Evolutionary conservation across 1,140 invertebrate genomes (phyloP), one percentile per base, ranked within the genome.

Genomic region (Drosophila oshimai): DNA sequence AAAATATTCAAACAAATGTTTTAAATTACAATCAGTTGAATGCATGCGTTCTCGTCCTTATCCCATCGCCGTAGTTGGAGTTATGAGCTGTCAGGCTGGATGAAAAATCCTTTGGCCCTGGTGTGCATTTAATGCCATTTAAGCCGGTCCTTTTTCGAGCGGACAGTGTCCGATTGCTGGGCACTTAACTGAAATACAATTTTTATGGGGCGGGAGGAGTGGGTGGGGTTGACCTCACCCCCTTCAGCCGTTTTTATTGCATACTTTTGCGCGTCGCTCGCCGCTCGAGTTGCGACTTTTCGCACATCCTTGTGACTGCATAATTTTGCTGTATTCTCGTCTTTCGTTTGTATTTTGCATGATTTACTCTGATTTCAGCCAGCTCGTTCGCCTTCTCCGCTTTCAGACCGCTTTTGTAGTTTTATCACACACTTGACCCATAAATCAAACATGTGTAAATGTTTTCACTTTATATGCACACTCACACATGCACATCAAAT

Each of bases 401-500:
- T 13, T 67, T 45, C 51, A 42, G 72, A 60, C 58, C 60, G 74
- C 75, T 72, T 83, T 86, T 86, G 80, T 86, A 86, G 80, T 86
- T 86, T 86, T 86, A 86, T 86, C 80, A 86, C 80, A 86, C 80
- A 86, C 81, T 86, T 86, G 80, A 86, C 80, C 80, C 80, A 86
- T 86, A 86, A 86, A 86, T 86, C 80, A 86, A 86, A 86, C 80
- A 86, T 86, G 80, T 86, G 80, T 86, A 86, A 86, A 86, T 86
- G 80, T 86, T 86, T 86, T 86, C 80, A 86, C 80, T 86, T 80
- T 80, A 86, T 86, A 86, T 86, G 81, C 81, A 39, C 81, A 80
- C 72, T 73, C 71, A 72, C 72, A 84, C 80, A 79, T 58, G 70
- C 61, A 41, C 58, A 65, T 84, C 61, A 76, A 75, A 84, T 84